Percentiles rank a stretch among this genome's conserved stretches.
phyloP scores from a whole-genome alignment of 2,113 vertebrate genomes.

The Panthera tigris region DNA sequence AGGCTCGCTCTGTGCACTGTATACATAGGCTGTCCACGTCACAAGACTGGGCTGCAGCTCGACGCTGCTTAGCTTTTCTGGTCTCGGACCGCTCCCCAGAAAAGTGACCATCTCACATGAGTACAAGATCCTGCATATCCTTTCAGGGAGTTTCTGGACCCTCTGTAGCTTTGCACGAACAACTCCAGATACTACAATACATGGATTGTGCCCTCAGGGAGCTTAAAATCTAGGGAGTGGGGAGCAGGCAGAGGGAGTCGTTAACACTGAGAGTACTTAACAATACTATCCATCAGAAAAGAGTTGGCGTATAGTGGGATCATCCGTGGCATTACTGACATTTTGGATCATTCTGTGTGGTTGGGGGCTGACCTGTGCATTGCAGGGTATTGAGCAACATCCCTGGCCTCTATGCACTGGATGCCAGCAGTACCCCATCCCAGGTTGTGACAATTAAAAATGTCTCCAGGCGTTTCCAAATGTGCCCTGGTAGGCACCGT shows the following conservation, averaged over 20 bases:
- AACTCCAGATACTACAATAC: background rate
- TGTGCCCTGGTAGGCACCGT: background rate
- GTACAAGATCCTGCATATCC: too few relatives aligned
- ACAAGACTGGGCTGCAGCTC: background rate
- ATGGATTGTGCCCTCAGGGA: background rate
- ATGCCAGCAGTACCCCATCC: background rate
- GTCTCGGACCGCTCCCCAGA: background rate
- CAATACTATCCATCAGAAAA: background rate
- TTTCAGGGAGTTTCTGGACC: background rate
- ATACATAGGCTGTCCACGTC: too few relatives aligned
- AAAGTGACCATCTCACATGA: background rate
- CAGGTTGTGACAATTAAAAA: background rate
- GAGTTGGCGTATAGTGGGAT: background rate
- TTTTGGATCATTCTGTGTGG: background rate
- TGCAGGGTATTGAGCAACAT: too few relatives aligned
- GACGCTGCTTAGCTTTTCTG: background rate
- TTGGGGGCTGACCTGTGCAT: background rate
- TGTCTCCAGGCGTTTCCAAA: background rate
- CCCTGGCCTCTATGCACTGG: background rate
- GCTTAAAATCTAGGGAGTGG: background rate
- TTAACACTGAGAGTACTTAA: background rate
- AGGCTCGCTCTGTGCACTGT: background rate
- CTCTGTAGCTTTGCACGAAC: background rate
- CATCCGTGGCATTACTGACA: background rate
- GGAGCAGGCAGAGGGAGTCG: fast-evolving